Evolutionary conservation across 2,888 invertebrate species (phyloP).

Genomic region (Perizoma affinitatum): DNA sequence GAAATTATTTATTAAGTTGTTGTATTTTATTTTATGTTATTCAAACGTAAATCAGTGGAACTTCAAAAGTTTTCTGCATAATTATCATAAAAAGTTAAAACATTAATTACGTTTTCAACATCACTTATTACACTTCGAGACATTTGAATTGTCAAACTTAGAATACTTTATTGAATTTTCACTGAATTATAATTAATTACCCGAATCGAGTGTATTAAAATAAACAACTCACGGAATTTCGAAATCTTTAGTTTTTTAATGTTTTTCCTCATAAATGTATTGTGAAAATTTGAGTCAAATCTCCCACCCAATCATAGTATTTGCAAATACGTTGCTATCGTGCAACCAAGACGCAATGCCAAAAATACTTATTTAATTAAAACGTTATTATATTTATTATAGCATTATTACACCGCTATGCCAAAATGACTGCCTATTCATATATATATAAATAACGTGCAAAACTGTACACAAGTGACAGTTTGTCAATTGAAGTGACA

Average conservation of each 20-base stretch:
- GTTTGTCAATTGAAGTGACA: too few species aligned
- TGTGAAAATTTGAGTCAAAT: slow-evolving; percentile 37
- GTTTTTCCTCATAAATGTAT: slow-evolving; percentile 8
- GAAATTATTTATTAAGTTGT: slow-evolving; percentile 1
- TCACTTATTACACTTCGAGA: background rate
- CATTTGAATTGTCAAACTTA: background rate
- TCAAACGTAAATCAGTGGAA: too few species aligned
- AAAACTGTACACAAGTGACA: too few species aligned
- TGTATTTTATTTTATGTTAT: too few species aligned
- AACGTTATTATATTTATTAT: slow-evolving; percentile 55
- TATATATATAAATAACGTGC: too few species aligned
- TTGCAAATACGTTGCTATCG: slow-evolving; percentile 59
- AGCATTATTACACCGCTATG: slow-evolving; percentile 36
- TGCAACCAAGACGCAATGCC: slow-evolving; percentile 62
- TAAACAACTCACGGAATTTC: background rate
- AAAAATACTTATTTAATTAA: slow-evolving; percentile 62
- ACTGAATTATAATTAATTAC: background rate
- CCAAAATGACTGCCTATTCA: slow-evolving; percentile 7
- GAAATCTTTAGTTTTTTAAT: slow-evolving; percentile 20
- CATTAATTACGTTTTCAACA: too few species aligned
- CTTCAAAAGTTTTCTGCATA: too few species aligned
- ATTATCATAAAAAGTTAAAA: too few species aligned
- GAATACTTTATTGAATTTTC: background rate
- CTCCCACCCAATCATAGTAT: slow-evolving; percentile 50
- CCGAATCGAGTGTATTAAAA: background rate